Evolutionary conservation across 2,888 invertebrate genomes (phyloP), one percentile per base, ranked within the genome.

Genomic region (Tethea ocularis): DNA sequence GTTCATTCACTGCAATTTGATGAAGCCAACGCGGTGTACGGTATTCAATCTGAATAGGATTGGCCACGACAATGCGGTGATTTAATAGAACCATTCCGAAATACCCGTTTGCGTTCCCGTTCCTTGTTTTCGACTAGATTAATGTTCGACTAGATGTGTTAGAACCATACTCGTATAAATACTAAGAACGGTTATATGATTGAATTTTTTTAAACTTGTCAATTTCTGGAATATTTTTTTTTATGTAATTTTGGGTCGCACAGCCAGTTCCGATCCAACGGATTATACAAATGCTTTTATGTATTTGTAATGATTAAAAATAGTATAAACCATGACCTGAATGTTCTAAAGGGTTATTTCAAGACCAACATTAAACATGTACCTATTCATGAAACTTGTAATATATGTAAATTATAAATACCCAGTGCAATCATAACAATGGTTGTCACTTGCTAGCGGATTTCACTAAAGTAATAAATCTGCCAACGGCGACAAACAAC

Each of bases 1-100:
- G 87, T 82, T 85, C 88, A 86, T 88, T 91, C 87, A 89, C 76
- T 89, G 89, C 91, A 90, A 92, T 92, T 93, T 89, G 90, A 90
- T 90, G 90, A 89, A 89, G 88, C 91, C 82, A 84, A 77, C 78
- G 79, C 82, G 80, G 78, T 85, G 85, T 81, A 75, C 79, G 78
- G 87, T 74, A 87, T 91, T 91, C 88, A 86, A 75, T 74, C 78
- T 86, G 85, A 88, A 88, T 87, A 75, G 86, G 82, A 89, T 86
- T 83, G 87, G 77, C 84, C 84, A 84, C 86, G 85, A 90, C 89
- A 91, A 88, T 90, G 77, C 85, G 68, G 68, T 83, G 86, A 84
- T 86, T 89, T 91, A 89, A 90, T 89, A 86, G 87, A 82, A 84
- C 85, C 82, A 77, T 78, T 78, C 72, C 81, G 71, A 83, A 85